Percentiles rank a stretch among this genome's conserved stretches.
phyloP scores from a whole-genome alignment of 2,113 vertebrate species.

The Trogon surrucura region DNA sequence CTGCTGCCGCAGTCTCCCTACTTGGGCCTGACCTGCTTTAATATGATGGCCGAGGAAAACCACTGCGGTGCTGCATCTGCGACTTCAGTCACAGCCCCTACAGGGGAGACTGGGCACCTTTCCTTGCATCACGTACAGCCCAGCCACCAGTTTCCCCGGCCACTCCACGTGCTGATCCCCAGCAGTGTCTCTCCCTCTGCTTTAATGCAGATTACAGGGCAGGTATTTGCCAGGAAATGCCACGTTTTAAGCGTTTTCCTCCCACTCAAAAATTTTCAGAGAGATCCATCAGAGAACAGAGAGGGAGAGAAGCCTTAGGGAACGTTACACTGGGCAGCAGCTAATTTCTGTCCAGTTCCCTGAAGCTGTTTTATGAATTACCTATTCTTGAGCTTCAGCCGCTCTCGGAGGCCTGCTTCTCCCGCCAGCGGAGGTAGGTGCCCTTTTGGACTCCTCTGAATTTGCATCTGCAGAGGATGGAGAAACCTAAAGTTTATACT shows the following conservation, averaged over 20 bases:
- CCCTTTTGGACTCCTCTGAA: neutral
- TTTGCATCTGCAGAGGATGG: neutral
- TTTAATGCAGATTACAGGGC: neutral
- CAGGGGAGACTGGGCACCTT: neutral
- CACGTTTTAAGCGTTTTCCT: neutral
- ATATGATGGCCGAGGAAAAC: fast-evolving
- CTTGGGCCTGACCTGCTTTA: neutral
- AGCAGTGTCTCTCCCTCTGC: neutral
- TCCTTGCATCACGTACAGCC: neutral
- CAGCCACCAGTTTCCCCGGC: neutral
- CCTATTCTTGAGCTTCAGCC: neutral
- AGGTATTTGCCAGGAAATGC: neutral
- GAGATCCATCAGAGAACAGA: neutral
- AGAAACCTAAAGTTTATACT: neutral
- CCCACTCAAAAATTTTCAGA: neutral
- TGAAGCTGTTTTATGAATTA: neutral
- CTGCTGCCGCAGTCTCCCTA: neutral
- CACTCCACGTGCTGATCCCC: neutral
- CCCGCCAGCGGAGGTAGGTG: neutral
- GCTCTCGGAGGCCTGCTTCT: neutral
- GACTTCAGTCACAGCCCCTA: fast-evolving
- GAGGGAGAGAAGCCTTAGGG: neutral
- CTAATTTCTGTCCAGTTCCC: neutral
- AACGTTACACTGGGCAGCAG: neutral
- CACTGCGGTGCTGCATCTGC: neutral